phyloP scores from a whole-genome alignment of 2,113 vertebrate genomes.

The Erinaceus europaeus region DNA sequence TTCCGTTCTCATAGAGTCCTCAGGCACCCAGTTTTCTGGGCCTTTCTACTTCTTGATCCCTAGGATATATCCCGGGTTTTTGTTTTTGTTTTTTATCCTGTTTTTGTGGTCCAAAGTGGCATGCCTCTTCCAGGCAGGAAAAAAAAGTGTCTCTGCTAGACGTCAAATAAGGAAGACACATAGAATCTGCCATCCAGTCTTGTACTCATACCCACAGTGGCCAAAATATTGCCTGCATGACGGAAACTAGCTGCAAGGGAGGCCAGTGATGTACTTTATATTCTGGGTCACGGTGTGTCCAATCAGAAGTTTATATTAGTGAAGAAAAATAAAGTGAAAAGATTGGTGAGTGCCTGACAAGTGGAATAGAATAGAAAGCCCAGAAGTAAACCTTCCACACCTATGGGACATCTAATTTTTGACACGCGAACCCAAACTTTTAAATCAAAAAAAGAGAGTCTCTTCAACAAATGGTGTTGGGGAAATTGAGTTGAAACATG shows the following conservation, averaged over 20 bases:
- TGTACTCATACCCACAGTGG: background rate
- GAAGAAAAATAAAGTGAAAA: no score
- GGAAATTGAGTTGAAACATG: no score
- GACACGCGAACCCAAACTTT: no score
- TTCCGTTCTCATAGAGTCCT: no score
- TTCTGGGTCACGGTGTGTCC: background rate
- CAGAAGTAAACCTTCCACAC: no score
- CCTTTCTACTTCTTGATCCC: background rate
- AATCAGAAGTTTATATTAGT: background rate
- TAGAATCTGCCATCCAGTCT: background rate
- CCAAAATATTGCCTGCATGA: background rate
- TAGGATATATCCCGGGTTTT: background rate
- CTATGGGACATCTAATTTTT: no score
- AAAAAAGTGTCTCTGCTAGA: background rate
- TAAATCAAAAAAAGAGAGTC: no score
- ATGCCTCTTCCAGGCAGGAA: background rate
- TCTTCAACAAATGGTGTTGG: no score
- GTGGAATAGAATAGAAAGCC: no score
- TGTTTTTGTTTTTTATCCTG: no score
- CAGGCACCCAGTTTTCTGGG: background rate
- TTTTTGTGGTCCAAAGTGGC: background rate
- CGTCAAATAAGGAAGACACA: background rate
- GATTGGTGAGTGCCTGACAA: background rate
- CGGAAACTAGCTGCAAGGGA: background rate
- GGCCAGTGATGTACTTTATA: background rate